Evolutionary conservation across 2,797 vertebrate genomes (phyloP).

Genomic region (Rhyacichthys aspro): DNA sequence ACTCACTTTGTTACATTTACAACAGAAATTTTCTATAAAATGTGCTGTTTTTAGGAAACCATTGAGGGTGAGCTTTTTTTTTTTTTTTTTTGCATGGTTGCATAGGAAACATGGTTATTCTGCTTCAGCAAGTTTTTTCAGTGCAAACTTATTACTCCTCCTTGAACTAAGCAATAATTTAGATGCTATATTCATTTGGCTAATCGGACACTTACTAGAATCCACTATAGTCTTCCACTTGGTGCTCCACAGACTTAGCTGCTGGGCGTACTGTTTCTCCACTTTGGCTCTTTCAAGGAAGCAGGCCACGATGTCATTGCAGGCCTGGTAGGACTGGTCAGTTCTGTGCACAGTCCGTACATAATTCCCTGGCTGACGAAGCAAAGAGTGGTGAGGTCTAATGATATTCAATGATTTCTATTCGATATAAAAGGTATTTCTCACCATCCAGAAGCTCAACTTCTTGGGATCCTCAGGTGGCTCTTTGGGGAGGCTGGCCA

Average conservation of each 20-base stretch:
- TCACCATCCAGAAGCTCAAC: conserved; percentile 85
- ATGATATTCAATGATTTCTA: conserved; percentile 1
- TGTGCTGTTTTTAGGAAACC: not conserved
- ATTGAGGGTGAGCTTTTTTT: no score
- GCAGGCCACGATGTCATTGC: conserved; percentile 83
- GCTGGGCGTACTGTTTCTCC: conserved; percentile 84
- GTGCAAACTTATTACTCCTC: no score
- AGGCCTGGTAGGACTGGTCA: conserved; percentile 81
- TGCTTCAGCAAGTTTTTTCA: no score
- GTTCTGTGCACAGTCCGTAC: conserved; percentile 78
- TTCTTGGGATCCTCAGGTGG: conserved; percentile 67
- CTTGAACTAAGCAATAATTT: no score
- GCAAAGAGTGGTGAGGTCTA: not conserved
- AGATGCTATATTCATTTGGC: no score
- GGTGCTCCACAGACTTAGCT: conserved; percentile 81
- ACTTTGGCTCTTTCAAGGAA: conserved; percentile 85
- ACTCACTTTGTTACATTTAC: not conserved
- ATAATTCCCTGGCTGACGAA: conserved; percentile 81
- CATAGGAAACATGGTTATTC: no score
- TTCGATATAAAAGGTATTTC: conserved; percentile 23
- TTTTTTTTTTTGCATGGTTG: no score
- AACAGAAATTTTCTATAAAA: not conserved
- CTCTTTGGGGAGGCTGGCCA: conserved; percentile 74
- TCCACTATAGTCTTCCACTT: conserved; percentile 83
- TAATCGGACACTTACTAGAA: conserved; percentile 73